Evolutionary conservation across 2,113 vertebrate species (phyloP).

Genomic region (Suricata suricatta): DNA sequence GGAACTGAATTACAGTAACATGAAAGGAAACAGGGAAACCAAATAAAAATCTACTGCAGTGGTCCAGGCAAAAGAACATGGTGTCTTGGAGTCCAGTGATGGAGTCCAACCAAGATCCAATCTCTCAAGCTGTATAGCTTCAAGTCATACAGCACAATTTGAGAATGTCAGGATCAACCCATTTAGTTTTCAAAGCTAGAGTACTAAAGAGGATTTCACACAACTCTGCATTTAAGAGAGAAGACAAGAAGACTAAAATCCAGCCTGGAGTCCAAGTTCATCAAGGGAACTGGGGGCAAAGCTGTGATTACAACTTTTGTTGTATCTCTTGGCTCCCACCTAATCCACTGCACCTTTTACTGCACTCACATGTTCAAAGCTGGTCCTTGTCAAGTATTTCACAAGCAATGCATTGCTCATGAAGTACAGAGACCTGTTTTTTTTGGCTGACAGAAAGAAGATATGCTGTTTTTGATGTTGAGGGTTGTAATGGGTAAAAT

Average conservation of each 20-base stretch:
- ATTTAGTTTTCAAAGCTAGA: neutral
- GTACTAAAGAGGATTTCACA: neutral
- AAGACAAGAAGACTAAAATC: neutral
- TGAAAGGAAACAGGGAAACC: neutral
- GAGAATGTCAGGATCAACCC: neutral
- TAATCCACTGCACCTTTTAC: neutral
- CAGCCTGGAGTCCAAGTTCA: neutral
- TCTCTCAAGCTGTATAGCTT: neutral
- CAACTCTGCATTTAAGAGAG: neutral
- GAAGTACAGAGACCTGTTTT: neutral
- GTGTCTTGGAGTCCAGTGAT: neutral
- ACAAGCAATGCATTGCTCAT: neutral
- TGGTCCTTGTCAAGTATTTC: neutral
- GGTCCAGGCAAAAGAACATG: neutral
- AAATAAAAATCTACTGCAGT: neutral
- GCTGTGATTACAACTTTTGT: neutral
- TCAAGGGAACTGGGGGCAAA: neutral
- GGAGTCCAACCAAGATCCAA: neutral
- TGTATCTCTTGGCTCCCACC: neutral
- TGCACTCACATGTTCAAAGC: neutral
- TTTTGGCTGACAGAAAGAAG: constrained; percentile 26
- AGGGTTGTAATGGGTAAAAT: constrained; percentile 59
- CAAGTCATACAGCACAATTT: neutral
- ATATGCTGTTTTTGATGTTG: constrained; percentile 62
- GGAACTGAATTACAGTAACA: neutral